Percentiles rank a stretch among this genome's conserved stretches.
These are phyloP conservation scores for Papilio helenus DNA, from an alignment of 1,140 invertebrate genomes.

Conservation along the genomic window DNA sequence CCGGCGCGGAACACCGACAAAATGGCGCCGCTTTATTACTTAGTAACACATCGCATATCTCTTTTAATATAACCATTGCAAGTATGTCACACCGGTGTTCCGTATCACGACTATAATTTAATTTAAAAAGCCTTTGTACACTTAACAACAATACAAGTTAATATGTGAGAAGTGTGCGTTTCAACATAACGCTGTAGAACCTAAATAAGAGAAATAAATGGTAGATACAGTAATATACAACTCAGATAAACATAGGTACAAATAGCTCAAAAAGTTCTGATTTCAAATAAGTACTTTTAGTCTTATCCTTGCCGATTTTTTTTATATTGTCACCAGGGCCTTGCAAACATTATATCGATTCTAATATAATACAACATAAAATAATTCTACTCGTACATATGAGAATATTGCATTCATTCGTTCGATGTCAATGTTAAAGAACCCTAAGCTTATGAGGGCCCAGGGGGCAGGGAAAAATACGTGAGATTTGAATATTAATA, in stretches of 20 bases:
- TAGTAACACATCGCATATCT: conserved; percentile 80
- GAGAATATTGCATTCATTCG: conserved; percentile 15
- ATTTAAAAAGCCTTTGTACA: not conserved
- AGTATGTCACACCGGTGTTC: not conserved
- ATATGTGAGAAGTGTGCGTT: not conserved
- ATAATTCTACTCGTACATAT: not conserved
- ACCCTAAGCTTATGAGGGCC: conserved; percentile 18
- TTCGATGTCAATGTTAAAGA: conserved; percentile 28
- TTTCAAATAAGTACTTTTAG: too few species aligned
- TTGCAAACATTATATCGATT: not conserved
- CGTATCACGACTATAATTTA: not conserved
- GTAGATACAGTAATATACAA: too few species aligned
- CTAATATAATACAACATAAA: not conserved
- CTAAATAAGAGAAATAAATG: too few species aligned
- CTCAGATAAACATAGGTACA: too few species aligned
- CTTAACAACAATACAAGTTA: not conserved
- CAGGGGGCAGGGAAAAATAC: conserved; percentile 52
- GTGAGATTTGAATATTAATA: too few species aligned
- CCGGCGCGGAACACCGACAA: conserved; percentile 70
- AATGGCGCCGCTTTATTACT: conserved; percentile 82
- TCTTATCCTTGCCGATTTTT: too few species aligned
- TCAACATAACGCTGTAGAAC: too few species aligned
- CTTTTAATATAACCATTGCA: conserved; percentile 72
- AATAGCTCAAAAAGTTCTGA: too few species aligned
- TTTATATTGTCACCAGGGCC: too few species aligned